These are phyloP conservation scores for Cotesia vestalis DNA, from an alignment of 1,140 invertebrate genomes.

Conservation along the genomic window DNA sequence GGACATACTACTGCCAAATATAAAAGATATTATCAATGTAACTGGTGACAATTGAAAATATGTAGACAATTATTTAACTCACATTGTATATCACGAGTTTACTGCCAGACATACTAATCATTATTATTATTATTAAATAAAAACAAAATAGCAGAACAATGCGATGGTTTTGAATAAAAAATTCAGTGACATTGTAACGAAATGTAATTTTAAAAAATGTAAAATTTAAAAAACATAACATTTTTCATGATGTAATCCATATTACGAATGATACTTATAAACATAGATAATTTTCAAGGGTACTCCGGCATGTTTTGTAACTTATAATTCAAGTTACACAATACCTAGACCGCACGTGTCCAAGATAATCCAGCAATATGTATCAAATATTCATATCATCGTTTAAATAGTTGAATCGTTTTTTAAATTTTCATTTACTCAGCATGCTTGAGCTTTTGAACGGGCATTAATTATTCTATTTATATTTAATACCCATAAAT, in stretches of 20 bases:
- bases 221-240: constrained; percentile 17
- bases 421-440: too few relatives aligned
- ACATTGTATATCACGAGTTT: too few relatives aligned
- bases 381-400: background rate
- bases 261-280: constrained; percentile 25
- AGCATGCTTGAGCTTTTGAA: too few relatives aligned
- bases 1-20: constrained; percentile 9
- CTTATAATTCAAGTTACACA: constrained; percentile 38
- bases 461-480: too few relatives aligned
- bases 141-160: too few relatives aligned
- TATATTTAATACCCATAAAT: too few relatives aligned
- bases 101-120: too few relatives aligned
- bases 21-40: constrained; percentile 25
- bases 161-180: too few relatives aligned
- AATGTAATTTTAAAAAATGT: constrained; percentile 6
- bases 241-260: constrained; percentile 20
- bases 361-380: constrained; percentile 15
- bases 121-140: too few relatives aligned
- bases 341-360: constrained; percentile 10
- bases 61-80: too few relatives aligned
- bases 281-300: constrained; percentile 37
- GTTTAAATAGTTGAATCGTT: too few relatives aligned
- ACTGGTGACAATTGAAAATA: constrained; percentile 7
- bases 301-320: constrained; percentile 20
- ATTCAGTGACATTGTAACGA: background rate